Evolutionary conservation across 2,797 vertebrate species (phyloP).

Genomic region (Sebastes vulpes): DNA sequence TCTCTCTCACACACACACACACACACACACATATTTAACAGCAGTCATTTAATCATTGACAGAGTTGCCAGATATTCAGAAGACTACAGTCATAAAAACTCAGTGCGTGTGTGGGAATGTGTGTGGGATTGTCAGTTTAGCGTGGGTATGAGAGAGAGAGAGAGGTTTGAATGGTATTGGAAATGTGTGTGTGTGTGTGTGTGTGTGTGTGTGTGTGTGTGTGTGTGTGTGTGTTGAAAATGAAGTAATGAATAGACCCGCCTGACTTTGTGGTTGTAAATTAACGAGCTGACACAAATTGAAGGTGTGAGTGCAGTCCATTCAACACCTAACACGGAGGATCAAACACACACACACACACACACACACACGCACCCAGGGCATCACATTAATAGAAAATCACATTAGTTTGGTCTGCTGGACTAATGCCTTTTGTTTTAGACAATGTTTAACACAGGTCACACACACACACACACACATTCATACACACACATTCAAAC

Average conservation of each 20-base stretch:
- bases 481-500: background rate
- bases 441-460: slow-evolving; percentile 42
- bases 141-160: background rate
- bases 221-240: background rate
- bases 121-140: background rate
- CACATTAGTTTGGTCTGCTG: slow-evolving; percentile 65
- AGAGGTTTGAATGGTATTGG: background rate
- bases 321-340: slow-evolving; percentile 24
- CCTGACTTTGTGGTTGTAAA: slow-evolving; percentile 43
- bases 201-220: no score
- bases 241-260: slow-evolving; percentile 18
- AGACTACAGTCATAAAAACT: background rate
- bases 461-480: background rate
- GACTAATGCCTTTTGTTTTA: slow-evolving; percentile 57
- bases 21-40: background rate
- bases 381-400: slow-evolving; percentile 59
- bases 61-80: slow-evolving; percentile 8
- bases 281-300: slow-evolving; percentile 56
- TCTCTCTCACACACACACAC: background rate
- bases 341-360: slow-evolving; percentile 10
- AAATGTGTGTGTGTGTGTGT: no score
- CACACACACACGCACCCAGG: background rate
- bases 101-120: background rate
- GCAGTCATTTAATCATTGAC: slow-evolving; percentile 28
- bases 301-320: slow-evolving; percentile 38